Evolutionary conservation across 2,888 invertebrate species (phyloP).

Genomic region (Podotricha telesiphe): DNA sequence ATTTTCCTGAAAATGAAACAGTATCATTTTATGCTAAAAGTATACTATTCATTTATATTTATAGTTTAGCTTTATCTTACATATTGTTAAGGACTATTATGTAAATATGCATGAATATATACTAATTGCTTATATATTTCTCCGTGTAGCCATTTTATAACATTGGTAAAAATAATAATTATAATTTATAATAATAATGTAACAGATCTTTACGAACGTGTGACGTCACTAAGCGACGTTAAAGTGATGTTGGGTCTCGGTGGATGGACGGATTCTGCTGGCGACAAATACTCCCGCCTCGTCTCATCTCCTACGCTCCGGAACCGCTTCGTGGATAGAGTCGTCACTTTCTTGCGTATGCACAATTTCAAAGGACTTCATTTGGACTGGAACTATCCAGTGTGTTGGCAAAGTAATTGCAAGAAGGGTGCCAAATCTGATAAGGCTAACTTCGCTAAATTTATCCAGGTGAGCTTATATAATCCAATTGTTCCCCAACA

Average conservation of each 20-base stretch:
- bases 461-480: conserved; percentile 84
- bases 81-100: no score
- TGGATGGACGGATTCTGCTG: conserved; percentile 97
- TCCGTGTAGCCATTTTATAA: not conserved
- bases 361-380: conserved; percentile 94
- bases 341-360: conserved; percentile 87
- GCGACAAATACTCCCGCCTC: conserved; percentile 92
- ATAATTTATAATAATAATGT: conserved; percentile 42
- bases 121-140: no score
- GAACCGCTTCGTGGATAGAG: conserved; percentile 87
- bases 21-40: no score
- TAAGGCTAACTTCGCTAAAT: conserved; percentile 89
- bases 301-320: conserved; percentile 87
- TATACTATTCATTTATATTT: no score
- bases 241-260: conserved; percentile 92
- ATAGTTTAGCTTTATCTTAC: no score
- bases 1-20: not conserved
- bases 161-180: not conserved
- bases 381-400: conserved; percentile 97
- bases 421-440: conserved; percentile 91
- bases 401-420: conserved; percentile 96
- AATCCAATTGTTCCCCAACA: no score
- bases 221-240: conserved; percentile 86
- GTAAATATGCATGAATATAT: no score
- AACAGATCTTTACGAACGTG: conserved; percentile 91